Percentiles rank a stretch among this genome's conserved stretches.
Conservation (phyloP, 2,888 invertebrate genomes). For the Trilocha varians region DNA sequence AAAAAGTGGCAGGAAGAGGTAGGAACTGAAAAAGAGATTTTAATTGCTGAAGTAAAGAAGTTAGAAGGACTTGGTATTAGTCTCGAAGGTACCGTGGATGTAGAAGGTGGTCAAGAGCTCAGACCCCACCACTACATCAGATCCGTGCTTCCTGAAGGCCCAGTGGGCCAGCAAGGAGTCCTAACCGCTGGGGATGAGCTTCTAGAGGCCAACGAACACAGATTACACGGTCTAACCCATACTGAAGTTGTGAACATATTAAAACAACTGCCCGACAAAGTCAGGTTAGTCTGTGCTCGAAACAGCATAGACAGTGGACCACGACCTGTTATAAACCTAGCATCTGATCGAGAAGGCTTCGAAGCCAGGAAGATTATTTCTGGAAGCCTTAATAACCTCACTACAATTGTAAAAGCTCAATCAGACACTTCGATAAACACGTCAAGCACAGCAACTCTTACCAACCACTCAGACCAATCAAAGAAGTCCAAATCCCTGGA, state of each 20-base stretch:
- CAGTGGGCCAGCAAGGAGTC: slow-evolving; percentile 92
- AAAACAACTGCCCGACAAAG: slow-evolving; percentile 92
- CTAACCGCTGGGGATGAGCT: slow-evolving; percentile 97
- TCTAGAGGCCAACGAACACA: slow-evolving; percentile 94
- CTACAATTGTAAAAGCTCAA: slow-evolving; percentile 91
- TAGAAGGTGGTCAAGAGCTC: slow-evolving; percentile 96
- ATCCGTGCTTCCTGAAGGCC: slow-evolving; percentile 95
- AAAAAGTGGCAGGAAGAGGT: slow-evolving; percentile 87
- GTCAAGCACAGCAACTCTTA: slow-evolving; percentile 86
- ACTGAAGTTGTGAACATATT: slow-evolving; percentile 97
- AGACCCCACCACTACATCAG: slow-evolving; percentile 99
- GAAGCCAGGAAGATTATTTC: slow-evolving; percentile 87
- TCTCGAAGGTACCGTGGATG: slow-evolving; percentile 98
- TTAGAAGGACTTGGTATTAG: slow-evolving; percentile 96
- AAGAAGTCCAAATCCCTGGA: slow-evolving; percentile 94
- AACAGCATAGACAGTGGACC: slow-evolving; percentile 78
- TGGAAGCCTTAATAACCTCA: slow-evolving; percentile 88
- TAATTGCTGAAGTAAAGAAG: slow-evolving; percentile 94
- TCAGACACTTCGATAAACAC: slow-evolving; percentile 95
- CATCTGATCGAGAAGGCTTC: slow-evolving; percentile 85
- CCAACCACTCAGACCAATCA: slow-evolving; percentile 77
- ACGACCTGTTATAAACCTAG: slow-evolving; percentile 82
- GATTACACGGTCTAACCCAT: slow-evolving; percentile 93
- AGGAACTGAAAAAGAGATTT: slow-evolving; percentile 87
- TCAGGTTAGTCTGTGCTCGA: slow-evolving; percentile 92